These are phyloP conservation scores for Lepidochitona cinerea DNA, from an alignment of 2,888 invertebrate genomes.

Conservation along the genomic window DNA sequence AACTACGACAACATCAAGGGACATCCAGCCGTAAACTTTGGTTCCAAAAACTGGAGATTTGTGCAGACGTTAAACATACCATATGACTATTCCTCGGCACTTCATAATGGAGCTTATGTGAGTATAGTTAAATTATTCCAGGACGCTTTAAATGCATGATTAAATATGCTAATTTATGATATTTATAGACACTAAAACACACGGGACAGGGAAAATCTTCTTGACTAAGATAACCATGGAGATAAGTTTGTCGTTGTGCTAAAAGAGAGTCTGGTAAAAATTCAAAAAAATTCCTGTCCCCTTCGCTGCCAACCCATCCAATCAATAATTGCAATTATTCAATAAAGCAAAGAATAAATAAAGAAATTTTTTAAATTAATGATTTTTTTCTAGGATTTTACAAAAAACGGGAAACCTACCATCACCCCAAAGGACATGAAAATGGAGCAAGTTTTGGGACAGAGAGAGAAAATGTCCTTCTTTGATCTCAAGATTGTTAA, in stretches of 20 bases:
- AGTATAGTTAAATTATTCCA: neutral
- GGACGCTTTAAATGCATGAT: no score
- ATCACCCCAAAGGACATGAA: slow-evolving; percentile 38
- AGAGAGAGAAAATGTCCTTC: slow-evolving; percentile 46
- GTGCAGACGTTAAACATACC: neutral
- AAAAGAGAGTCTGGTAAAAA: no score
- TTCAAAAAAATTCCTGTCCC: no score
- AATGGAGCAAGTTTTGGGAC: slow-evolving; percentile 44
- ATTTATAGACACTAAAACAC: no score
- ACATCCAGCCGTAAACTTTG: neutral
- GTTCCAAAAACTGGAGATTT: neutral
- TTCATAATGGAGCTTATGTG: neutral
- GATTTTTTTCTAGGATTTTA: neutral
- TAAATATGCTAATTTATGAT: no score
- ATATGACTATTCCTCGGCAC: neutral
- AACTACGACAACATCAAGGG: neutral
- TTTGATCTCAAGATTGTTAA: slow-evolving; percentile 48
- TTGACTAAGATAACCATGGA: no score
- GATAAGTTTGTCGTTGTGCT: no score
- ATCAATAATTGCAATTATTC: no score
- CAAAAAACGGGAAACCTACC: neutral
- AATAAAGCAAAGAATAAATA: no score
- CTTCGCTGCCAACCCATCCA: no score
- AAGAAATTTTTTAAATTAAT: no score
- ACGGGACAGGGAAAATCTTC: no score